These are phyloP conservation scores for Telmatochromis brachygnathus DNA, from an alignment of 2,113 vertebrate species.

Conservation along the genomic window DNA sequence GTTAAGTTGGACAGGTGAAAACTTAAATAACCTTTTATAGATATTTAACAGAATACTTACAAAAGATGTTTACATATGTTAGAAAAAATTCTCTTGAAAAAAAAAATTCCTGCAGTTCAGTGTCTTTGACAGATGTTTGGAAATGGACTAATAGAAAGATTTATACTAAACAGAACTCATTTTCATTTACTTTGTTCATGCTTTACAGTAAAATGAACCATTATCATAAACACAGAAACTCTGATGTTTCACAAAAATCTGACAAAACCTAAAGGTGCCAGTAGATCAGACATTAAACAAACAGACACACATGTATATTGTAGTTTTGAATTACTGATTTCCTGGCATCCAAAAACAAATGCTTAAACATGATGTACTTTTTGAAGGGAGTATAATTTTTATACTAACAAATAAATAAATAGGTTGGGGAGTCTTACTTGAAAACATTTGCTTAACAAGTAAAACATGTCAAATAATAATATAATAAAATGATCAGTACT, in stretches of 20 bases:
- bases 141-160: fast-evolving
- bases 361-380: not conserved
- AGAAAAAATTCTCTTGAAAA: fast-evolving
- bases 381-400: not conserved
- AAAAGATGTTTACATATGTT: not conserved
- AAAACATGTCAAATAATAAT: not conserved
- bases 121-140: not conserved
- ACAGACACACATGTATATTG: not conserved
- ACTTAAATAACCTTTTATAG: not conserved
- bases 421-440: fast-evolving
- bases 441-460: not conserved
- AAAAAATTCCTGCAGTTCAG: not conserved
- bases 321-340: fast-evolving
- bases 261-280: not conserved
- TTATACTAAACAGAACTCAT: not conserved
- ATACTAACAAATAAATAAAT: not conserved
- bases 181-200: fast-evolving
- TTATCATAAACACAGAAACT: not conserved
- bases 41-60: not conserved
- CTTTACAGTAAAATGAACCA: not conserved
- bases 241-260: fast-evolving
- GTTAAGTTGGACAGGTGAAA: not conserved
- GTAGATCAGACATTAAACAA: not conserved
- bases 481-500: fast-evolving
- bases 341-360: not conserved